Conservation (phyloP, 1,140 invertebrate species). For the Oedothorax gibbosus region DNA sequence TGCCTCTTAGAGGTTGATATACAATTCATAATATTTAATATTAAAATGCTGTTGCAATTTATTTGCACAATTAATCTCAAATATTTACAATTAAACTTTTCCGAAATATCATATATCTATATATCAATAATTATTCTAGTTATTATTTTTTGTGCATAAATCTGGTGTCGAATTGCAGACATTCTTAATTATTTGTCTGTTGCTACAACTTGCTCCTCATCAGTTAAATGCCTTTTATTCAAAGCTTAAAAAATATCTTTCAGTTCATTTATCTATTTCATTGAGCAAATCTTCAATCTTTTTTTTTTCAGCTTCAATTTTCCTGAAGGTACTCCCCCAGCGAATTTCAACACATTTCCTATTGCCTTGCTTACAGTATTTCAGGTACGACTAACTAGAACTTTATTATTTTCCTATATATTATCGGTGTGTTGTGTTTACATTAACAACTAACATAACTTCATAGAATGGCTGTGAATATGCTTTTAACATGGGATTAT, state of each 20-base stretch:
- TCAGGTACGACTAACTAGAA: conserved; percentile 73
- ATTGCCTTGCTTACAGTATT: conserved; percentile 99
- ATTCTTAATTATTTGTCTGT: background rate
- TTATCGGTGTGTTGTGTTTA: background rate
- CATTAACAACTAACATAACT: background rate
- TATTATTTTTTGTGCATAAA: no score
- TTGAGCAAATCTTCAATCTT: background rate
- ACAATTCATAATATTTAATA: no score
- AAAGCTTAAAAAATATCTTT: background rate
- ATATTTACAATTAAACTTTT: no score
- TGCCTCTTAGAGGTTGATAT: no score
- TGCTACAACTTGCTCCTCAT: background rate
- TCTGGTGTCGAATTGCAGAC: background rate
- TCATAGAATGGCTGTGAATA: no score
- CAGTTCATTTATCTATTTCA: background rate
- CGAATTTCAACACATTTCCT: conserved; percentile 99
- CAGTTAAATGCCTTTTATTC: background rate
- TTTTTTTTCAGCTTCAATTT: conserved; percentile 88
- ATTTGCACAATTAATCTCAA: no score
- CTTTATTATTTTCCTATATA: background rate
- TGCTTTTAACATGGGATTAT: no score
- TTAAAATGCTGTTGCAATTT: no score
- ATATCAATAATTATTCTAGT: no score
- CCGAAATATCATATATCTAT: no score
- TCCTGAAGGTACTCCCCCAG: conserved; percentile 84